These are phyloP conservation scores for Limnothrissa miodon DNA, from an alignment of 2,113 vertebrate species.

Conservation along the genomic window DNA sequence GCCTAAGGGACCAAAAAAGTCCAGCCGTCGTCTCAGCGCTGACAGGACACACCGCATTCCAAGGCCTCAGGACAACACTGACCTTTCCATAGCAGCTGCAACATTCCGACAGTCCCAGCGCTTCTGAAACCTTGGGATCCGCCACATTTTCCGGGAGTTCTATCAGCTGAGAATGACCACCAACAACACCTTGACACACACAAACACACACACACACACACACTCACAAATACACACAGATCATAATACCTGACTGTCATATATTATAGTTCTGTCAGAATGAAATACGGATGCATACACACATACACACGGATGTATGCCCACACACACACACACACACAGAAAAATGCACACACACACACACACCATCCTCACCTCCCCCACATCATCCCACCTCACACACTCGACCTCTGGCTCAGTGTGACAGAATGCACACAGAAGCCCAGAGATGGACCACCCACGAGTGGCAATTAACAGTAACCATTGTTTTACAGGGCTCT, in stretches of 20 bases:
- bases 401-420: constrained; percentile 3
- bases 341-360: background rate
- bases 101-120: background rate
- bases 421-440: constrained; percentile 28
- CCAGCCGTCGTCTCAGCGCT: background rate
- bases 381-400: background rate
- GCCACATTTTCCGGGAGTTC: background rate
- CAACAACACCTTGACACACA: background rate
- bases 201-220: background rate
- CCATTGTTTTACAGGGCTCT: constrained; percentile 41
- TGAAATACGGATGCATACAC: too few relatives aligned
- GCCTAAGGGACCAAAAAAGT: background rate
- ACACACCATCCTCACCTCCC: background rate
- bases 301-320: background rate
- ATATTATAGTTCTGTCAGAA: too few relatives aligned
- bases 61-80: background rate
- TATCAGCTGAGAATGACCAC: background rate
- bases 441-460: constrained; percentile 41
- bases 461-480: constrained; percentile 36
- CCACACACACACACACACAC: background rate
- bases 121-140: background rate
- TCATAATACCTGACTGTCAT: too few relatives aligned
- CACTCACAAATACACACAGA: background rate
- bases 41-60: background rate
- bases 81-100: constrained; percentile 9